Percentiles rank a stretch among this genome's conserved stretches.
phyloP scores from a whole-genome alignment of 2,888 invertebrate species.

The Aleiodes testaceus region DNA sequence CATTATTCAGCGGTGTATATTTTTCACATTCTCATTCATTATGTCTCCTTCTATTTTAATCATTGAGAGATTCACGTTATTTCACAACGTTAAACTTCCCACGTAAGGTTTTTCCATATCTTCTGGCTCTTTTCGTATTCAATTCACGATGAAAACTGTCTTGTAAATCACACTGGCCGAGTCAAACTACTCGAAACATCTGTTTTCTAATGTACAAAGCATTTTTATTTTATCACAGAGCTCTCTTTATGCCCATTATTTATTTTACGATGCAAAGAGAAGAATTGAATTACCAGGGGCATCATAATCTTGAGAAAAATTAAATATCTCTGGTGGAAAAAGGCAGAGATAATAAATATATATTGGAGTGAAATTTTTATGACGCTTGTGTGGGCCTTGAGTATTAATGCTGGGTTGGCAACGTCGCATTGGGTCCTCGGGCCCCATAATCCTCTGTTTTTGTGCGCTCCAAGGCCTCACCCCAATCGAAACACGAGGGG shows the following conservation, averaged over 20 bases:
- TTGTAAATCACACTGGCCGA: constrained; percentile 36
- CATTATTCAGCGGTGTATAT: too few species aligned
- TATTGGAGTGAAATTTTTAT: constrained; percentile 18
- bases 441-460: constrained; percentile 58
- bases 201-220: constrained; percentile 32
- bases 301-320: background rate
- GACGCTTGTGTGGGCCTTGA: constrained; percentile 25
- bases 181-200: constrained; percentile 38
- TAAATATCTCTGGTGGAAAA: background rate
- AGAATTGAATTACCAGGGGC: background rate
- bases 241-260: constrained; percentile 22
- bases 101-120: background rate
- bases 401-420: constrained; percentile 32
- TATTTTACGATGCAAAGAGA: background rate
- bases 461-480: constrained; percentile 64
- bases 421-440: constrained; percentile 46
- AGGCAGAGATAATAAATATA: background rate
- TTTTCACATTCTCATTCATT: too few species aligned
- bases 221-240: background rate
- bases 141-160: constrained; percentile 5
- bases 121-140: constrained; percentile 4
- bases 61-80: too few species aligned
- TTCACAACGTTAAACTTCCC: background rate
- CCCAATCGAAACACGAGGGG: constrained; percentile 56
- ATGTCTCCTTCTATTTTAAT: too few species aligned